These are phyloP conservation scores for Lethenteron camtschaticum DNA, from an alignment of 2,113 vertebrate species.

Conservation along the genomic window DNA sequence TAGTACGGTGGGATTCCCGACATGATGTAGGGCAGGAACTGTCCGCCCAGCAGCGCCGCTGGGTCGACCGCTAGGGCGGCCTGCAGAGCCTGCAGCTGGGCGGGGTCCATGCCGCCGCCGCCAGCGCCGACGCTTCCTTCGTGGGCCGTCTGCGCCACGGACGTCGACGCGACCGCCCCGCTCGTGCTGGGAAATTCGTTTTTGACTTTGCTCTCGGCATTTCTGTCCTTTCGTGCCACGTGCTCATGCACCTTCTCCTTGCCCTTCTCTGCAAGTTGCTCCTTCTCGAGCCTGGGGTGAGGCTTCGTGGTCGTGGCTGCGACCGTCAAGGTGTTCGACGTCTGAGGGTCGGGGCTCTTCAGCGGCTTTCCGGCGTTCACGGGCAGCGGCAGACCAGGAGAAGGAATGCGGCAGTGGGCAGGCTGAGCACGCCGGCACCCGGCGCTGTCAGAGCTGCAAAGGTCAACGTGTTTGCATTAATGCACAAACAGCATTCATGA, in stretches of 20 bases:
- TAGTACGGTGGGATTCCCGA: constrained; percentile 95
- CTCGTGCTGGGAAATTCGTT: too few species aligned
- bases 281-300: constrained; percentile 26
- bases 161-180: too few species aligned
- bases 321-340: too few species aligned
- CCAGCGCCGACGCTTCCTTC: too few species aligned
- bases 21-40: constrained; percentile 95
- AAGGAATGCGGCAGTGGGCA: constrained; percentile 92
- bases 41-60: constrained; percentile 70
- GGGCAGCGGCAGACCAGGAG: constrained; percentile 67
- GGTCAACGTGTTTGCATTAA: neutral
- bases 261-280: constrained; percentile 22
- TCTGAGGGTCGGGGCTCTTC: too few species aligned
- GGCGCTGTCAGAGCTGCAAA: constrained; percentile 94
- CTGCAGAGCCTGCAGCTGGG: constrained; percentile 86
- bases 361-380: too few species aligned
- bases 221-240: constrained; percentile 44
- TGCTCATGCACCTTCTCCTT: constrained; percentile 66
- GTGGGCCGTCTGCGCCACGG: too few species aligned
- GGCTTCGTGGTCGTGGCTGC: constrained; percentile 12
- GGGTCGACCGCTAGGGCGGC: constrained; percentile 79
- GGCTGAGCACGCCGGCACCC: constrained; percentile 87
- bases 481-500: too few species aligned
- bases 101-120: constrained; percentile 43
- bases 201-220: too few species aligned